Evolutionary conservation across 2,888 invertebrate species (phyloP).

Genomic region (Caenorhabditis wallacei): DNA sequence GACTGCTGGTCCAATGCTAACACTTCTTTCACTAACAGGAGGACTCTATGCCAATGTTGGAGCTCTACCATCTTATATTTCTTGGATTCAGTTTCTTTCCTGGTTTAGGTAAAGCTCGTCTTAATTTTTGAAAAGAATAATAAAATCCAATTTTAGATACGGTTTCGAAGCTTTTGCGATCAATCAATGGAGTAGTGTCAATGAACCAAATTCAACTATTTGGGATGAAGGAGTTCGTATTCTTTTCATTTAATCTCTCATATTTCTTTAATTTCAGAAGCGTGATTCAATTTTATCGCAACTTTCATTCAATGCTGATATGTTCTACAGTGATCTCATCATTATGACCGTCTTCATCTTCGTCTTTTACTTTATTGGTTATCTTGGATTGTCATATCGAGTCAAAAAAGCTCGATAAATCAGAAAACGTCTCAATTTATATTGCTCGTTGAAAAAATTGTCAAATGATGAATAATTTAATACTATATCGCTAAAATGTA

Average conservation of each 20-base stretch:
- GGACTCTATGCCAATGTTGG: constrained; percentile 83
- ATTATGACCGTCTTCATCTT: constrained; percentile 76
- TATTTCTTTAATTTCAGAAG: constrained; percentile 36
- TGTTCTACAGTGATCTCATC: constrained; percentile 75
- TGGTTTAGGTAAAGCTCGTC: constrained; percentile 74
- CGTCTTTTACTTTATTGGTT: constrained; percentile 79
- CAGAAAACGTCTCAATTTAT: background rate
- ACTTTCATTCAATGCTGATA: constrained; percentile 75
- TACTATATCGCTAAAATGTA: background rate
- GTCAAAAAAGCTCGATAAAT: constrained; percentile 70
- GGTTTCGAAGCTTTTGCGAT: constrained; percentile 85
- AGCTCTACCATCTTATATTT: constrained; percentile 79
- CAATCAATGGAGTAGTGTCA: constrained; percentile 77
- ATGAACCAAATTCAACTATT: constrained; percentile 67
- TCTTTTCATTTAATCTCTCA: background rate
- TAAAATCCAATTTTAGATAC: constrained; percentile 66
- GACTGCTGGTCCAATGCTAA: constrained; percentile 81
- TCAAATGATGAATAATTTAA: background rate
- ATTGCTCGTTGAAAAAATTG: background rate
- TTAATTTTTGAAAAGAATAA: background rate
- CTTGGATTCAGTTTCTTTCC: constrained; percentile 79
- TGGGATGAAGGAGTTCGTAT: constrained; percentile 50
- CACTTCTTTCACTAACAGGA: constrained; percentile 81
- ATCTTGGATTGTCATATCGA: constrained; percentile 76
- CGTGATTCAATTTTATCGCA: constrained; percentile 63